Conservation (phyloP, 1,140 invertebrate species). For the Drosophila takahashii region DNA sequence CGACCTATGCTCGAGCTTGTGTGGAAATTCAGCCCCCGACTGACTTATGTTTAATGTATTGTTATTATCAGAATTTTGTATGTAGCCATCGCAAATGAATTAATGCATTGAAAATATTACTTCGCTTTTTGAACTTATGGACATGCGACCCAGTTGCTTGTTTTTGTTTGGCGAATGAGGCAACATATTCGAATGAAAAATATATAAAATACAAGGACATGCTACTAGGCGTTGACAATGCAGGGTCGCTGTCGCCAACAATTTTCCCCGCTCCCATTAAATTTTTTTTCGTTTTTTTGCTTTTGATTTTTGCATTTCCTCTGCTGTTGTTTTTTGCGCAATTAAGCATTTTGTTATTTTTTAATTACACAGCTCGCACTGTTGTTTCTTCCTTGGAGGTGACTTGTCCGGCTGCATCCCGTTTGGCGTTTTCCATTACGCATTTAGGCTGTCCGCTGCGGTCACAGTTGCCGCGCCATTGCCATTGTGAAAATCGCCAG, state of each 20-base stretch:
- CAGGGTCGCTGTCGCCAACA: conserved; percentile 19
- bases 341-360: conserved; percentile 67
- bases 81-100: conserved; percentile 42
- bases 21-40: conserved; percentile 15
- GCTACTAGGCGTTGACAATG: conserved; percentile 45
- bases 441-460: conserved; percentile 43
- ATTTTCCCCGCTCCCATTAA: conserved; percentile 19
- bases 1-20: conserved; percentile 7
- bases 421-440: conserved; percentile 19
- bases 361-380: conserved; percentile 58
- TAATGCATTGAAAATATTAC: conserved; percentile 52
- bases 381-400: conserved; percentile 13
- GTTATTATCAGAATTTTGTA: conserved; percentile 60
- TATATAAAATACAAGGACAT: conserved; percentile 62
- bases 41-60: conserved; percentile 30
- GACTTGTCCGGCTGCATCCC: conserved; percentile 14
- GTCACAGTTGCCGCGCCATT: conserved; percentile 70
- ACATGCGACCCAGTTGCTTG: conserved; percentile 23
- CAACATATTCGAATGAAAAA: conserved; percentile 36
- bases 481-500: conserved; percentile 60
- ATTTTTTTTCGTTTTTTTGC: conserved; percentile 22
- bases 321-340: conserved; percentile 25
- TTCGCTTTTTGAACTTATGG: conserved; percentile 38
- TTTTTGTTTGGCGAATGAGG: conserved; percentile 49
- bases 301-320: conserved; percentile 35